Percentiles rank a stretch among this genome's conserved stretches.
Evolutionary conservation across 2,113 vertebrate species (phyloP).

Genomic region (Lagenorhynchus albirostris): DNA sequence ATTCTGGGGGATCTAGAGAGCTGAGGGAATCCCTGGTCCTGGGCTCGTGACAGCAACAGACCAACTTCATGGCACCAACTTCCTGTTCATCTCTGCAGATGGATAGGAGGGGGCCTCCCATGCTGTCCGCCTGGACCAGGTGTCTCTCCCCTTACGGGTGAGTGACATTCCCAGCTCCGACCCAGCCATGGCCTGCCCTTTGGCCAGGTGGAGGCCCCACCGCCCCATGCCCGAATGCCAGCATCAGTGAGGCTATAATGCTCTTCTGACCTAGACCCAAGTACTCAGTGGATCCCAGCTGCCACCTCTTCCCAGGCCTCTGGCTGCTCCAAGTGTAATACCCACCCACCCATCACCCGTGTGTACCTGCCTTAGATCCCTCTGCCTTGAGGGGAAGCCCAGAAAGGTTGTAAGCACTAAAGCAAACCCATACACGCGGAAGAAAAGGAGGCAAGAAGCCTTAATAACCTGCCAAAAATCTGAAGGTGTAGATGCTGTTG

Average conservation of each 20-base stretch:
- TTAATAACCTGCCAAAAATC: neutral
- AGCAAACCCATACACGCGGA: neutral
- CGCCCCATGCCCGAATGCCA: fast-evolving
- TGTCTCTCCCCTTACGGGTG: neutral
- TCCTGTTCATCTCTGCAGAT: neutral
- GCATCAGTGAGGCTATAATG: neutral
- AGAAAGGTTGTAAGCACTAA: neutral
- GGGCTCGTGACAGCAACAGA: neutral
- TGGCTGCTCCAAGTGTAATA: neutral
- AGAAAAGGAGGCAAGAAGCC: neutral
- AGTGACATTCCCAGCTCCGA: neutral
- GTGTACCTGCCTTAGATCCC: neutral
- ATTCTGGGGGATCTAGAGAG: neutral
- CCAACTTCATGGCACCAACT: neutral
- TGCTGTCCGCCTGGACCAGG: neutral
- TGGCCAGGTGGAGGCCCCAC: neutral
- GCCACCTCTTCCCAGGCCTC: neutral
- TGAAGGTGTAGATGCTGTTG: neutral
- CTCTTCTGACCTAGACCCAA: neutral
- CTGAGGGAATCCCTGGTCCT: neutral
- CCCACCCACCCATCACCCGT: fast-evolving
- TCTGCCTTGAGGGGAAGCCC: neutral
- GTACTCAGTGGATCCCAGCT: neutral
- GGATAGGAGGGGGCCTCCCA: too few relatives aligned
- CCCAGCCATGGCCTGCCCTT: fast-evolving